These are phyloP conservation scores for Setipinna tenuifilis DNA, from an alignment of 2,797 vertebrate genomes.

Conservation along the genomic window DNA sequence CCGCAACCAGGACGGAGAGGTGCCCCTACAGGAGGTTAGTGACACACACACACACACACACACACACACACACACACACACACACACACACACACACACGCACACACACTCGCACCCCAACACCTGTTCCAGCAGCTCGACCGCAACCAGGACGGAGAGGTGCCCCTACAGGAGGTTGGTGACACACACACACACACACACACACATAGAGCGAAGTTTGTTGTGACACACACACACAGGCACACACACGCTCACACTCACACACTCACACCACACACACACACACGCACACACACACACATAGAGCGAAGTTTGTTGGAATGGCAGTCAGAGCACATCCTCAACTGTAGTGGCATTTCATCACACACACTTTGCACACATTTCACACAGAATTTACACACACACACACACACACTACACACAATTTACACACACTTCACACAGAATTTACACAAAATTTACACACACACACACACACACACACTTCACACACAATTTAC, in stretches of 20 bases:
- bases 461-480: no score
- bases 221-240: neutral
- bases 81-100: constrained; percentile 1
- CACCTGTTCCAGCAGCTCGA: constrained; percentile 86
- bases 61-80: neutral
- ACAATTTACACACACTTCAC: no score
- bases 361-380: no score
- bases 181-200: neutral
- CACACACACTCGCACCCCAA: constrained; percentile 60
- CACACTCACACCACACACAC: neutral
- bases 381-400: no score
- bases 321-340: no score
- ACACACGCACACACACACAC: neutral
- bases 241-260: neutral
- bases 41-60: neutral
- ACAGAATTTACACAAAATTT: no score
- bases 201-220: no score
- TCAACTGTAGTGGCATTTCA: no score
- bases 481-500: no score
- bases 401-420: no score
- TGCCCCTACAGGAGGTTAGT: constrained; percentile 84
- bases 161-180: constrained; percentile 84
- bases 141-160: constrained; percentile 81
- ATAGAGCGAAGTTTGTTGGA: neutral
- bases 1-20: constrained; percentile 81